phyloP scores from a whole-genome alignment of 1,140 invertebrate genomes.

The Trichonephila clavata region DNA sequence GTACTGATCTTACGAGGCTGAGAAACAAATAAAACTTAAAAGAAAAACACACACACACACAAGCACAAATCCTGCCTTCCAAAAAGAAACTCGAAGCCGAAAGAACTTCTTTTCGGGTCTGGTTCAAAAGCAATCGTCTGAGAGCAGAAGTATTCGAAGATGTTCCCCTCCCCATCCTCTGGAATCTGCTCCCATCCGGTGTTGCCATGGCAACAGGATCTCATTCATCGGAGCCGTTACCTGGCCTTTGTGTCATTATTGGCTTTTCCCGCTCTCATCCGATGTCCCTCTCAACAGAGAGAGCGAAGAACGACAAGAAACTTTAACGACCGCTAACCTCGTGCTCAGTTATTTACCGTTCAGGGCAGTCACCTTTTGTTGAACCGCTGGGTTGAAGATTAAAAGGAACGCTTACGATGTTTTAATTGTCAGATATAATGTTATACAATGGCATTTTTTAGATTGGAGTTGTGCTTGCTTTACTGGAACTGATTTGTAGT shows the following conservation, averaged over 20 bases:
- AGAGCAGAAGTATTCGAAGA: not conserved
- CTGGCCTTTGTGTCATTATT: not conserved
- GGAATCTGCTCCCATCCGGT: not conserved
- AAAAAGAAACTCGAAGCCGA: too few species aligned
- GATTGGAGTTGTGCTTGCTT: too few species aligned
- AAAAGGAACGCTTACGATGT: not conserved
- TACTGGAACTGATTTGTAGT: too few species aligned
- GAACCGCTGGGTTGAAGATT: not conserved
- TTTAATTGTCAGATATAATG: not conserved
- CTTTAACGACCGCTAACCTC: not conserved
- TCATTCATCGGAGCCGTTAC: constrained; percentile 15
- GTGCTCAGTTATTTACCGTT: not conserved
- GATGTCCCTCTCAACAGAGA: not conserved
- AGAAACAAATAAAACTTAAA: too few species aligned
- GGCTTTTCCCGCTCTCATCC: not conserved
- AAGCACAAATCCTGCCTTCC: too few species aligned
- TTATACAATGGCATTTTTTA: too few species aligned
- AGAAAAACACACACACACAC: too few species aligned
- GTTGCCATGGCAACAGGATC: constrained; percentile 1
- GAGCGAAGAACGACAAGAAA: not conserved
- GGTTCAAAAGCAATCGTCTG: not conserved
- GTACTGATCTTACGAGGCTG: too few species aligned
- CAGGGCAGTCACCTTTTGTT: not conserved
- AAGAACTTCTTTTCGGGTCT: too few species aligned
- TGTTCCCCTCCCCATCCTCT: not conserved